Percentiles rank a stretch among this genome's conserved stretches.
phyloP scores from a whole-genome alignment of 2,797 vertebrate genomes.

The Enteromius treurensis region DNA sequence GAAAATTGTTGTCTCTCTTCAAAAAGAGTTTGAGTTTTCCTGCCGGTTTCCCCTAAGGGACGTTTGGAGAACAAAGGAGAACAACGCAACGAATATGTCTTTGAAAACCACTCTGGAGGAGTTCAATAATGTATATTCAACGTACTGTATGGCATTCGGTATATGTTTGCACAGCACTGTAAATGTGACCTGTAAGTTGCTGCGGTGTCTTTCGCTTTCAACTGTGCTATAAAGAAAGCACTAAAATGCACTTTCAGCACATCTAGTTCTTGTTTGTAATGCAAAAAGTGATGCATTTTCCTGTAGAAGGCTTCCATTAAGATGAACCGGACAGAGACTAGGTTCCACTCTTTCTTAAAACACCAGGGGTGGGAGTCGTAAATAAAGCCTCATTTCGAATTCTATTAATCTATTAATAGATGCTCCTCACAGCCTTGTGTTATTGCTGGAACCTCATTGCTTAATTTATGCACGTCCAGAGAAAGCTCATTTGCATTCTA shows the following conservation, averaged over 20 bases:
- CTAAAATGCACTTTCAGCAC: constrained; percentile 21
- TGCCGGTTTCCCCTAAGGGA: constrained; percentile 42
- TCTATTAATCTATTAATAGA: constrained; percentile 73
- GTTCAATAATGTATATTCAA: constrained; percentile 42
- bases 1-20: constrained; percentile 53
- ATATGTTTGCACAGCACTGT: background rate
- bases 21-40: constrained; percentile 38
- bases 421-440: constrained; percentile 76
- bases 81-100: constrained; percentile 36
- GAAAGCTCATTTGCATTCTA: constrained; percentile 81
- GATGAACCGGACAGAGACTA: constrained; percentile 16
- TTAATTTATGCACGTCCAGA: constrained; percentile 82
- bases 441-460: constrained; percentile 79
- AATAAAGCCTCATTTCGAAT: constrained; percentile 80
- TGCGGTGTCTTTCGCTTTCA: background rate
- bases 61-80: constrained; percentile 50
- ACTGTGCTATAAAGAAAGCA: constrained; percentile 4
- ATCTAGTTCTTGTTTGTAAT: constrained; percentile 3
- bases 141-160: constrained; percentile 6
- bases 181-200: background rate
- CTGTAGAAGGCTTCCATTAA: constrained; percentile 22
- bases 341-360: constrained; percentile 22
- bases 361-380: constrained; percentile 69
- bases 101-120: constrained; percentile 23
- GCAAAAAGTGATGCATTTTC: constrained; percentile 11